Evolutionary conservation across 1,140 invertebrate genomes (phyloP).

Genomic region (Meloidogyne floridensis): DNA sequence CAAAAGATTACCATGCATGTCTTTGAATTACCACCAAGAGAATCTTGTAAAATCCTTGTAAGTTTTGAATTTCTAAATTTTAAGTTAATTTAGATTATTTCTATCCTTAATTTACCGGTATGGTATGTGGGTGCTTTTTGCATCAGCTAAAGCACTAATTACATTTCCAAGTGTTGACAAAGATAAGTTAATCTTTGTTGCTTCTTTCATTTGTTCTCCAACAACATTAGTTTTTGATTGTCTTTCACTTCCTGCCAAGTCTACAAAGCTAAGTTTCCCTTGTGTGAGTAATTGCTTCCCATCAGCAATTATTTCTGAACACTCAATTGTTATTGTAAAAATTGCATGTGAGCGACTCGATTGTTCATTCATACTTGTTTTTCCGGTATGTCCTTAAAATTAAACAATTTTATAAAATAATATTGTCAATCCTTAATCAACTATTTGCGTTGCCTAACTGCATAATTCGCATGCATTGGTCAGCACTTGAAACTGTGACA

Average conservation of each 20-base stretch:
- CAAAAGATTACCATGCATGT: slow-evolving; percentile 79
- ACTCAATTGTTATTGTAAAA: slow-evolving; percentile 78
- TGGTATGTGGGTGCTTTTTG: slow-evolving; percentile 88
- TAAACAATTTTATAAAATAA: not conserved
- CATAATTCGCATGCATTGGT: slow-evolving; percentile 80
- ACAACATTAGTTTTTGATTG: slow-evolving; percentile 81
- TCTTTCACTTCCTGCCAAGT: slow-evolving; percentile 73
- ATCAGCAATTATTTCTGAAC: slow-evolving; percentile 67
- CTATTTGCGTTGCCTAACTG: slow-evolving; percentile 80
- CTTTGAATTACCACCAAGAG: slow-evolving; percentile 91
- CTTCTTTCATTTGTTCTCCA: slow-evolving; percentile 85
- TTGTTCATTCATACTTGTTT: slow-evolving; percentile 92
- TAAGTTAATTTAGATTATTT: not conserved
- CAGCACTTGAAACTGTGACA: slow-evolving; percentile 79
- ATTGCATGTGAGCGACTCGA: slow-evolving; percentile 93
- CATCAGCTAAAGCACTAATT: slow-evolving; percentile 87
- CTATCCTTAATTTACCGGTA: slow-evolving; percentile 71
- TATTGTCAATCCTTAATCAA: slow-evolving; percentile 55
- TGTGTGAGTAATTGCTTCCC: slow-evolving; percentile 74
- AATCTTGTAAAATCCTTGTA: slow-evolving; percentile 87
- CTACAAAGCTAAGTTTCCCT: slow-evolving; percentile 81
- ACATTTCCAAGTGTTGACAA: slow-evolving; percentile 90
- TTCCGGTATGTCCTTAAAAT: slow-evolving; percentile 69
- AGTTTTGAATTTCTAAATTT: slow-evolving; percentile 79
- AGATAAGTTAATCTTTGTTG: slow-evolving; percentile 91